Base-by-base conservation (phyloP, 2,888 invertebrate species). In the Aspidiotus destructor region DNA sequence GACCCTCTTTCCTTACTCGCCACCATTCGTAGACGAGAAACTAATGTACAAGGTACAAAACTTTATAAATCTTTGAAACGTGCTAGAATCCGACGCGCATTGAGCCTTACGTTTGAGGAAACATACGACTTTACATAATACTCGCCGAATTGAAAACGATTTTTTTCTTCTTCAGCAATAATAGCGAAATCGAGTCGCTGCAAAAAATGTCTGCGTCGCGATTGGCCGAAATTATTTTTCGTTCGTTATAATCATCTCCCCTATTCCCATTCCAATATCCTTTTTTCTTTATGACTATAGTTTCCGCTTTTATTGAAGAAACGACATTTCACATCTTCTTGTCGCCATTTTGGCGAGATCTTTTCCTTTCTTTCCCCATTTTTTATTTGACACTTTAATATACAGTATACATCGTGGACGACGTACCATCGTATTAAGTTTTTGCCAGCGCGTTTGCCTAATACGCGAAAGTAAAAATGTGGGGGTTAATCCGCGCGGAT, bases 311-410 rank as follows among this genome's bases (percentile, higher is more conserved):
- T 65, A 65, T 65, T 65, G 65, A 65, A 65, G 65, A 65, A 65
- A 65, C 57, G 57, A 65, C 65, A 65, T 65, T 65, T 65, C 57
- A 44, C 57, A 15, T 58, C 58, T 65, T 65, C 65, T 60, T 48
- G 65, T 57, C 65, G 65, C 65, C 65, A 65, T 65, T 65, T 65
- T 65, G 17, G 48, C 57, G 65, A 65, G 48, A 28, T 28, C 28
- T 48, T 65, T 65, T 65, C 58, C 65, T 57, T 57, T 58, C 58
- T 58, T 58, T 65, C 48, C 17, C 65, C 65, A 65, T 65, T 65
- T 65, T 65, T 65, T 65, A 65, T 65, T 65, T 65, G 65, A 65
- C 65, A 65, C 58, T 65, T 65, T 65, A 65, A 65, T 65, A 65
- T 65, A 65, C 58, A 65, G 58, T 65, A 65, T 65, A 65, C 58